A percentile compares a stretch with the other conserved stretches of the same genome.
Evolutionary conservation across 1,140 invertebrate genomes (phyloP).

Genomic region (Drosophila nigromelanica): DNA sequence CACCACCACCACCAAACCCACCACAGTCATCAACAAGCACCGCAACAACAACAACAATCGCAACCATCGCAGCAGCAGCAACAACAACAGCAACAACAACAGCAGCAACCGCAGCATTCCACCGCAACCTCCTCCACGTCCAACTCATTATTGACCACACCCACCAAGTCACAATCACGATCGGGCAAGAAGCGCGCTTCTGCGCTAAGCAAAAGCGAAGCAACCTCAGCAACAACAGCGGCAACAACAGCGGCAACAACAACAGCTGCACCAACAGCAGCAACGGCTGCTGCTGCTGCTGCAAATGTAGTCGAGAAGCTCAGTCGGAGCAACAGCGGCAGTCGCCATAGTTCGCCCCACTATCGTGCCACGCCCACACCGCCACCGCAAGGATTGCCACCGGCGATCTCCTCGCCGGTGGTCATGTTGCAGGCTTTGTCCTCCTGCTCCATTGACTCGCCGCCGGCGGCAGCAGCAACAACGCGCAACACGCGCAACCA

Average conservation of each 20-base stretch:
- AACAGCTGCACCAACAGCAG: background rate
- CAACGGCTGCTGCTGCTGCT: background rate
- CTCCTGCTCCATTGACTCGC: constrained; percentile 64
- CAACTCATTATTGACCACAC: constrained; percentile 19
- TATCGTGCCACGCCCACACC: constrained; percentile 64
- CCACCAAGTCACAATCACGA: constrained; percentile 63
- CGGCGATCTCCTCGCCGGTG: constrained; percentile 54
- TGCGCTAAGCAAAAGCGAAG: constrained; percentile 47
- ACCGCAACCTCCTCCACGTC: constrained; percentile 36
- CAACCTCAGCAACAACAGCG: constrained; percentile 25
- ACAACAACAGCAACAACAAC: constrained; percentile 13
- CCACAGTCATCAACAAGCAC: constrained; percentile 57
- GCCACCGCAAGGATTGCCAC: constrained; percentile 36
- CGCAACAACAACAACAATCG: constrained; percentile 46
- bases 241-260: constrained; percentile 21
- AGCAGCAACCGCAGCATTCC: constrained; percentile 24
- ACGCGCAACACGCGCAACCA: constrained; percentile 44
- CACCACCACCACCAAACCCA: constrained; percentile 49
- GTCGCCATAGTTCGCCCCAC: constrained; percentile 61
- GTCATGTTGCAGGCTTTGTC: constrained; percentile 71
- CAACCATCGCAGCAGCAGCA: constrained; percentile 39
- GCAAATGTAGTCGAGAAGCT: constrained; percentile 49
- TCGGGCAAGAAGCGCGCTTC: constrained; percentile 79
- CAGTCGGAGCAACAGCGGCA: constrained; percentile 38
- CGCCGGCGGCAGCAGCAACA: constrained; percentile 35